A percentile compares a stretch with the other conserved stretches of the same genome.
phyloP scores from a whole-genome alignment of 2,797 vertebrate genomes.

The Coregonus sp. region DNA sequence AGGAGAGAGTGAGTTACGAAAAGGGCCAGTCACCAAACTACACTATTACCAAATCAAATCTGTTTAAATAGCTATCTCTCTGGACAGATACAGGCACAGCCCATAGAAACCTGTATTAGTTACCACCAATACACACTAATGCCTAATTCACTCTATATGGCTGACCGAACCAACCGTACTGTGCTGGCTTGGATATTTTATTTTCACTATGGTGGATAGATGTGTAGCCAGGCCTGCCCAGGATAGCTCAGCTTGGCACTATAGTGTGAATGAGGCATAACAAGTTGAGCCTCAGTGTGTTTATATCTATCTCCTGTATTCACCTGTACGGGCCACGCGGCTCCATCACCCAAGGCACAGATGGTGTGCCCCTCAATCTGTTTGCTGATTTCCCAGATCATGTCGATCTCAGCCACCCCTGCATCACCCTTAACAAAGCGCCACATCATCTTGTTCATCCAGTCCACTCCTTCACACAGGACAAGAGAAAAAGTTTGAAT shows the following conservation, averaged over 20 bases:
- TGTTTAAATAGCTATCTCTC: neutral
- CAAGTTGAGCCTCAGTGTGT: no score
- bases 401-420: slow-evolving; percentile 85
- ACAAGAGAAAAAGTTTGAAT: neutral
- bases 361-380: slow-evolving; percentile 98
- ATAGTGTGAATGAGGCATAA: neutral
- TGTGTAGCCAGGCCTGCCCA: neutral
- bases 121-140: neutral
- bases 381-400: slow-evolving; percentile 98
- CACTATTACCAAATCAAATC: neutral
- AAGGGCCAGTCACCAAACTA: neutral
- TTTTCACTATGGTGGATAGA: no score
- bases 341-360: slow-evolving; percentile 92
- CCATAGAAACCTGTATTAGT: neutral
- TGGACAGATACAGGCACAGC: neutral
- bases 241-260: neutral
- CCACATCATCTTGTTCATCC: slow-evolving; percentile 99
- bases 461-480: slow-evolving; percentile 85
- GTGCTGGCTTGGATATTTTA: neutral
- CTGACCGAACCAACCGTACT: neutral
- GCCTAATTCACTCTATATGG: neutral
- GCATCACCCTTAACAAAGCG: slow-evolving; percentile 90
- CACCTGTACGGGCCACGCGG: slow-evolving; percentile 98
- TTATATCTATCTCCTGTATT: neutral
- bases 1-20: neutral